A percentile compares a stretch with the other conserved stretches of the same genome.
Evolutionary conservation across 2,797 vertebrate genomes (phyloP).

Genomic region (Heteromormyrus szaboi): DNA sequence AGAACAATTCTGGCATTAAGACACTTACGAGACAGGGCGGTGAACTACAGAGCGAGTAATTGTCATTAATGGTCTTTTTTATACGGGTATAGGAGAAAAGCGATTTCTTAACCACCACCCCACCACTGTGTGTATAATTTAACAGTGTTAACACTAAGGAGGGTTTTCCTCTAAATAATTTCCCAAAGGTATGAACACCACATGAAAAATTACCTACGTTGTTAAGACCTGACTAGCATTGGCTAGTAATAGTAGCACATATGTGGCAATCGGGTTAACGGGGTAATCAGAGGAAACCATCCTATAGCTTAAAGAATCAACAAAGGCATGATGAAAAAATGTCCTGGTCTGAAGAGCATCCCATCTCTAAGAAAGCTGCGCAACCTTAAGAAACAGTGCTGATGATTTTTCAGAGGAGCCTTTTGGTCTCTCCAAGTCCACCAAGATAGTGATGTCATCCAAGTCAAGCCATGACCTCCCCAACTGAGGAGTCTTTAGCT

Average conservation of each 20-base stretch:
- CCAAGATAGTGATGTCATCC: not conserved
- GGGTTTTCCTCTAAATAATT: not conserved
- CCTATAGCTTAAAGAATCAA: not conserved
- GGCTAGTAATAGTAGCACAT: not conserved
- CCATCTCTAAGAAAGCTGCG: not conserved
- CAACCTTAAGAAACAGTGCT: not conserved
- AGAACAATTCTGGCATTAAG: slow-evolving; percentile 11
- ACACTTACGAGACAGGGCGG: not conserved
- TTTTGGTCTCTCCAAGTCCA: not conserved
- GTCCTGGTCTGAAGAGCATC: not conserved
- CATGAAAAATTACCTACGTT: not conserved
- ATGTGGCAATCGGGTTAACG: not conserved
- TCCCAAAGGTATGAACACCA: not conserved
- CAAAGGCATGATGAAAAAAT: not conserved
- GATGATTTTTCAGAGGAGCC: not conserved
- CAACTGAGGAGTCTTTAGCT: not conserved
- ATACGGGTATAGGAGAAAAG: not conserved
- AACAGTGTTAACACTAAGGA: not conserved
- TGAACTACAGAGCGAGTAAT: not conserved
- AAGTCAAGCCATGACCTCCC: not conserved
- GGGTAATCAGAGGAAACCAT: not conserved
- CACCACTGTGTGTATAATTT: not conserved
- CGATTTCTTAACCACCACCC: not conserved
- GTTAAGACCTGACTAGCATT: not conserved
- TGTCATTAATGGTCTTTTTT: not conserved